phyloP scores from a whole-genome alignment of 1,140 invertebrate species.

The Mylabris phalerata region DNA sequence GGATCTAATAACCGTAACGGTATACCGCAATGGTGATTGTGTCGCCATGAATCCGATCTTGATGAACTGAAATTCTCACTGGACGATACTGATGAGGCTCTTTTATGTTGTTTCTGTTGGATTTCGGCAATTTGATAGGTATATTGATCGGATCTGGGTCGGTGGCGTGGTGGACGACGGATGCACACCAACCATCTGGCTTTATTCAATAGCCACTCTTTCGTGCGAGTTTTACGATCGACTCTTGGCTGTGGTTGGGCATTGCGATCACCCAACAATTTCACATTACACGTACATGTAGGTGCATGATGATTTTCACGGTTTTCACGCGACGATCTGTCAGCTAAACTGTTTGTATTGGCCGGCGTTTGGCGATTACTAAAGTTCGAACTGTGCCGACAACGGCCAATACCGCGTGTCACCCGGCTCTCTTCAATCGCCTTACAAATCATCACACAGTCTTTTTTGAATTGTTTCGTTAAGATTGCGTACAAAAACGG shows the following conservation, averaged over 20 bases:
- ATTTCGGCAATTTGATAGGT: constrained; percentile 75
- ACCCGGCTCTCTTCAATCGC: constrained; percentile 89
- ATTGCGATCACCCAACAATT: constrained; percentile 44
- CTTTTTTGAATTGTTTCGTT: constrained; percentile 97
- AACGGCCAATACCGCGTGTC: constrained; percentile 76
- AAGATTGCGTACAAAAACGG: constrained; percentile 95
- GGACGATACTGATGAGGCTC: constrained; percentile 76
- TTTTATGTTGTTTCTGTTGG: constrained; percentile 64
- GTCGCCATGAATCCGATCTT: constrained; percentile 72
- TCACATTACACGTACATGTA: constrained; percentile 64
- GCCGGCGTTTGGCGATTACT: constrained; percentile 82
- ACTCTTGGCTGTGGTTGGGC: constrained; percentile 27
- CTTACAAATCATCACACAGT: constrained; percentile 92
- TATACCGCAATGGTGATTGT: constrained; percentile 66
- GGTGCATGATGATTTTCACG: constrained; percentile 47
- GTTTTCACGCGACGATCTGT: constrained; percentile 68
- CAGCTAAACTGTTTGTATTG: constrained; percentile 78
- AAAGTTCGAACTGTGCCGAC: constrained; percentile 80
- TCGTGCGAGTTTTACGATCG: constrained; percentile 36
- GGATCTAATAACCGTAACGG: constrained; percentile 67
- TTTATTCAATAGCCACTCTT: constrained; percentile 47
- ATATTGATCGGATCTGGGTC: constrained; percentile 58
- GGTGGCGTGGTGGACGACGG: constrained; percentile 30
- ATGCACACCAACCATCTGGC: constrained; percentile 43
- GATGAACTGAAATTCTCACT: constrained; percentile 83